Base-by-base conservation (phyloP, 2,888 invertebrate species). In the Chirona hameri region DNA sequence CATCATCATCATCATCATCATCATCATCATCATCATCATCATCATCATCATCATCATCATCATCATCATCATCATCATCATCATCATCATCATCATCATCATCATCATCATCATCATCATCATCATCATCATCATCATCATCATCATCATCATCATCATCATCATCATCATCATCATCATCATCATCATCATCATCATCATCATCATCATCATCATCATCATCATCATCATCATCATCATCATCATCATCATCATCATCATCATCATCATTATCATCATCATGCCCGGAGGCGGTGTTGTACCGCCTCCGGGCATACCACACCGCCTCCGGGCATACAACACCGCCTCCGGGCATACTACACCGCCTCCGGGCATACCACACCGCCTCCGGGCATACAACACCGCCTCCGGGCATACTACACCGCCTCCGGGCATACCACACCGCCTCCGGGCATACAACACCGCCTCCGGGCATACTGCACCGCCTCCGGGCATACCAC, bases 21-120 rank as follows among this genome's bases (percentile, higher is more conserved):
- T n/a, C 65, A 65, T n/a, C 65, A 65, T n/a, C n/a, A n/a, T n/a
- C 65, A 65, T 65, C 65, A 65, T n/a, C 65, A 65, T 65, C 65
- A 65, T 21, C 65, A 65, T 65, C n/a, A 65, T n/a, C 65, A 65
- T n/a, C 65, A 65, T n/a, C 65, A 65, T n/a, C 65, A 65, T n/a
- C 65, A 65, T n/a, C 65, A 65, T n/a, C 65, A 65, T n/a, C 65
- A 65, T n/a, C n/a, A n/a, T n/a, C 65, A 65, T 65, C 65, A 65
- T n/a, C 65, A 65, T 65, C 65, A 65, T 21, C 65, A 65, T 65
- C n/a, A 65, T n/a, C 65, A 65, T 21, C 65, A 65, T n/a, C 65
- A 65, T n/a, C 65, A 65, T n/a, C 65, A 65, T n/a, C 65, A 65
- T n/a, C 65, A 65, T n/a, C 65, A 65, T n/a, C 65, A 65, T n/a